These are phyloP conservation scores for Eugnorisma glareosa DNA, from an alignment of 2,888 invertebrate species.

Conservation along the genomic window DNA sequence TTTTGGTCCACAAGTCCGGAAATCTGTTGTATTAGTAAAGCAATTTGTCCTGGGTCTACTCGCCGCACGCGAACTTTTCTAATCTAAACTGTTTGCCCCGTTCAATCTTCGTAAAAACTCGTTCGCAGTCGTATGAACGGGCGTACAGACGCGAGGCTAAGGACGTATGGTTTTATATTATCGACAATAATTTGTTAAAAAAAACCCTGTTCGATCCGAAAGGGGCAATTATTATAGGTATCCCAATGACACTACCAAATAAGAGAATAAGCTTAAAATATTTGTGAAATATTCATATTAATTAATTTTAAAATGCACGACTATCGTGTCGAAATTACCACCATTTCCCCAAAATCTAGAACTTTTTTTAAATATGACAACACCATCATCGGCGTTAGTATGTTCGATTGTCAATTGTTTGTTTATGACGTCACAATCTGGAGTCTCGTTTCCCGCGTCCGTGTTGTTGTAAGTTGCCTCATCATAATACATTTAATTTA, in stretches of 20 bases:
- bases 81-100: conserved; percentile 87
- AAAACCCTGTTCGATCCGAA: not conserved
- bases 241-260: not conserved
- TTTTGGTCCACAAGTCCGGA: conserved; percentile 76
- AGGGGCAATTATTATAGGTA: not conserved
- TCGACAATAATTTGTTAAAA: conserved; percentile 10
- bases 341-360: too few relatives aligned
- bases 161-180: conserved; percentile 39
- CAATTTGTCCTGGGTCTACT: conserved; percentile 85
- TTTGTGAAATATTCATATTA: not conserved
- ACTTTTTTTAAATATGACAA: too few relatives aligned
- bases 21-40: conserved; percentile 89
- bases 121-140: conserved; percentile 61
- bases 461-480: too few relatives aligned
- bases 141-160: conserved; percentile 37
- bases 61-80: conserved; percentile 86
- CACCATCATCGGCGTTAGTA: too few relatives aligned
- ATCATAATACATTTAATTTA: too few relatives aligned
- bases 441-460: too few relatives aligned
- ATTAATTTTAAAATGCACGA: not conserved
- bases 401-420: too few relatives aligned
- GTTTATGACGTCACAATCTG: too few relatives aligned
- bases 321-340: too few relatives aligned
- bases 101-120: conserved; percentile 83
- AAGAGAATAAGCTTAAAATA: not conserved